Percentiles rank a stretch among this genome's conserved stretches.
phyloP scores from a whole-genome alignment of 2,888 invertebrate species.

The Heterodera filipjevi region DNA sequence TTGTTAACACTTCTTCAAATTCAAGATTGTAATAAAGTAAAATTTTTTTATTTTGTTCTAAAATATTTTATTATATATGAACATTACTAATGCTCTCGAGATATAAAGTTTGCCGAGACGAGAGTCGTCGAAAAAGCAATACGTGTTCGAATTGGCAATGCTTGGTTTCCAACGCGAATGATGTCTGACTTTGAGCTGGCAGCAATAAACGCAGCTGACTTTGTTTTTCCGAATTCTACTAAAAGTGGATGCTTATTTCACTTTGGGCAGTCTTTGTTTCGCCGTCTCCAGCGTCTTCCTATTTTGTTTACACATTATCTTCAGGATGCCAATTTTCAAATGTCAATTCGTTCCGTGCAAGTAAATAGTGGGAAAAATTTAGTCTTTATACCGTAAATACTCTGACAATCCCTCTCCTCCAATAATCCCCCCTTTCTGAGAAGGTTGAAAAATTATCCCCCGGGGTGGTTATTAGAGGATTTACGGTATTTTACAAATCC shows the following conservation, averaged over 20 bases:
- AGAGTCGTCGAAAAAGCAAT: no score
- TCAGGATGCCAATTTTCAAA: neutral
- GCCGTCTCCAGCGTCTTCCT: neutral
- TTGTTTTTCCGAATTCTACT: slow-evolving; percentile 3
- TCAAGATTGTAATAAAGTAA: no score
- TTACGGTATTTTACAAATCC: neutral
- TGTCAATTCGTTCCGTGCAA: neutral
- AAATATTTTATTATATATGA: no score
- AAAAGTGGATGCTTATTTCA: neutral
- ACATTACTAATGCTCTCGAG: no score
- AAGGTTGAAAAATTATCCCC: neutral
- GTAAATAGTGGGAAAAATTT: no score
- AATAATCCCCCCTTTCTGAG: neutral
- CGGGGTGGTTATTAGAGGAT: neutral
- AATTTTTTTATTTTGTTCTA: no score
- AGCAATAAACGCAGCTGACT: neutral
- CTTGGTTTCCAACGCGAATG: neutral
- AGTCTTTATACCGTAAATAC: no score
- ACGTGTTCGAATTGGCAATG: neutral
- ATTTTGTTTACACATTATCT: neutral
- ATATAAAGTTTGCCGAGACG: no score
- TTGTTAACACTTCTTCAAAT: no score
- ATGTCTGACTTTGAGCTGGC: neutral
- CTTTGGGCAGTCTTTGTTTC: neutral
- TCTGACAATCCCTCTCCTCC: no score